Evolutionary conservation across 1,140 invertebrate genomes (phyloP), one percentile per base, ranked within the genome.

Genomic region (Lepidostoma basale): DNA sequence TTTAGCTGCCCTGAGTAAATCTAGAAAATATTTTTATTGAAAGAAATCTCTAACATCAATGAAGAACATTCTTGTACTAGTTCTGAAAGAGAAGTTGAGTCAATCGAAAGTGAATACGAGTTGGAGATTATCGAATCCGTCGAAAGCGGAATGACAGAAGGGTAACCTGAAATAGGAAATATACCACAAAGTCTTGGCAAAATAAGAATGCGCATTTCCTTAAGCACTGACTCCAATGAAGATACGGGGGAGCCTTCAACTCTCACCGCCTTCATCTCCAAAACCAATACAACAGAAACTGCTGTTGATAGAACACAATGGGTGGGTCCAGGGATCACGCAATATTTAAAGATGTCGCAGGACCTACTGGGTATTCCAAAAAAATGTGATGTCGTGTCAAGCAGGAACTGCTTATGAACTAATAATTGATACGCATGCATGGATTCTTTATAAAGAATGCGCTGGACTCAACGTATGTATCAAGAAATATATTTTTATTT

Each of bases 151-250:
- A 47, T 6, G 16, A 47, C 44, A 47, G 5, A 47, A 47, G 44
- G 16, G n/a, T n/a, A n/a, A n/a, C n/a, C n/a, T n/a, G n/a, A n/a
- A n/a, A n/a, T n/a, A 47, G 44, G 16, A 47, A 47, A 47, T 47
- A 47, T 47, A 47, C 44, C 44, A 47, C 16, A 47, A n/a, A n/a
- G n/a, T 47, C 6, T 47, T 47, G 44, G 44, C 44, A 47, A 14
- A 47, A 47, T 8, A 47, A 47, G 20, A 8, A 47, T 47, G 44
- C 44, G 20, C 20, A 47, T 47, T 47, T 16, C 20, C 14, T 6
- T 14, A 47, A 47, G 44, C 44, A 47, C 44, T 47, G 44, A 47
- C 44, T 47, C 44, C 44, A 14, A 47, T 6, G 44, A 47, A 47
- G 44, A 47, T 6, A 47, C 44, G 20, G 44, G 44, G 6, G 44